Evolutionary conservation across 92 coral and sea anemone genomes (phyloP), one percentile per base, ranked within the genome.

Genomic region (Phenganax marumi): DNA sequence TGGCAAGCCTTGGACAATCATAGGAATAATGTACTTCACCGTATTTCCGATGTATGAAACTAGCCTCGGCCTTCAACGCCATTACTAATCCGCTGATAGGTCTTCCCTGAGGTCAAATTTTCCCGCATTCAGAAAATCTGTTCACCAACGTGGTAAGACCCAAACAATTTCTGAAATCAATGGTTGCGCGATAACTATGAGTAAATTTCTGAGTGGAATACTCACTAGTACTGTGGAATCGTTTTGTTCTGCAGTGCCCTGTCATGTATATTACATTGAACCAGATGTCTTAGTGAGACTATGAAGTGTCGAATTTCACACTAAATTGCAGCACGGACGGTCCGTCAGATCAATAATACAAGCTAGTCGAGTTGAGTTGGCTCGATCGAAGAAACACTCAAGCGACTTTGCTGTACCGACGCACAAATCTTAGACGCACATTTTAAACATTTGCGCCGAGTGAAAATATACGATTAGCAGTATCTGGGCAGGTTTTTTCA

Each of bases 271-370:
- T 50, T 50, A 13, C 13, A 33, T 17, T 64, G 11, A 50, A 73
- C 52, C 76, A 48, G 78, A 73, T 73, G 78, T 48, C 78, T 73
- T 73, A 58, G 48, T 47, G 78, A 51, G 78, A 25, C 78, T 18
- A 14, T 52, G 33, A 73, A 50, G 78, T 73, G 58, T 73, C 78
- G 78, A 50, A 53, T 73, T 73, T 73, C 78, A 73, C 58, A 64
- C 47, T 14, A 46, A 64, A 64, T 46, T 11, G 50, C 14, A 18
- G 58, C 56, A 11, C 24, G 58, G n/a, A 11, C 24, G 58, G n/a
- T 22, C 78, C 5, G 58, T 52, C 58, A 61, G 58, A 73, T 52
- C 23, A 21, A 49, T 73, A 33, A 33, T 33, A 33, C 43, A 33
- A 22, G 78, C 58, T 73, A 49, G 78, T 73, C 78, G 78, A 73